Evolutionary conservation across 2,113 vertebrate genomes (phyloP), one percentile per base, ranked within the genome.

Genomic region (Castor canadensis): DNA sequence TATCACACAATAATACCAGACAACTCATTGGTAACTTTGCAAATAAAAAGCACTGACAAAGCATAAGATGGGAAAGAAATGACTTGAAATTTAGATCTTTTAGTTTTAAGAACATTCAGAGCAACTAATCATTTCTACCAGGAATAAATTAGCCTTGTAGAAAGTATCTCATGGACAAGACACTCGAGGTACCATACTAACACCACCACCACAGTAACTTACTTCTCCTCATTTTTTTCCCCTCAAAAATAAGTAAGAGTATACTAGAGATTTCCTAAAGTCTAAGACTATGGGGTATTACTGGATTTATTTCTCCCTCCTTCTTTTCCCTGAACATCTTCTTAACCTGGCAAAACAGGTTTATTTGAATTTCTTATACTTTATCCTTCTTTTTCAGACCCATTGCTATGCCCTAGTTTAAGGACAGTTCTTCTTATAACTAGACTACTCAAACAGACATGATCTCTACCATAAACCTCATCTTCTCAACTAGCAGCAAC

Each of bases 11-110:
- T 30, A 87, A 58, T 30, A 69, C 40, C 38, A 94, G 52, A 85
- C 28, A 89, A 62, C 19, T 32, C 62, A 54, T 89, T 26, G 81
- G 32, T 54, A 95, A 82, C 84, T 56, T 72, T 72, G 89, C 67
- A 89, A 93, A 87, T 30, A 76, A 95, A 79, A 54, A 80, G 28
- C 38, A 89, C 43, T 85, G 30, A 87, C n/a, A 71, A 89, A 93
- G 45, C 15, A 89, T 49, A 95, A 66, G 43, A 79, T 40, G 11
- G 45, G 76, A 69, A 35, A 28, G 30, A 94, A 47, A 49, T 66
- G 38, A 66, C 83, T 95, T 73, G 9, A 95, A 88, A 91, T 47
- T 62, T 12, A 80, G 35, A 19, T 64, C 83, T 94, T 87, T 72
- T 52, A 6, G 4, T 19, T 91, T 2, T 56, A 75, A 89, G 47